A percentile compares a stretch with the other conserved stretches of the same genome.
phyloP scores from a whole-genome alignment of 2,888 invertebrate species.

The Ligdia adustata region DNA sequence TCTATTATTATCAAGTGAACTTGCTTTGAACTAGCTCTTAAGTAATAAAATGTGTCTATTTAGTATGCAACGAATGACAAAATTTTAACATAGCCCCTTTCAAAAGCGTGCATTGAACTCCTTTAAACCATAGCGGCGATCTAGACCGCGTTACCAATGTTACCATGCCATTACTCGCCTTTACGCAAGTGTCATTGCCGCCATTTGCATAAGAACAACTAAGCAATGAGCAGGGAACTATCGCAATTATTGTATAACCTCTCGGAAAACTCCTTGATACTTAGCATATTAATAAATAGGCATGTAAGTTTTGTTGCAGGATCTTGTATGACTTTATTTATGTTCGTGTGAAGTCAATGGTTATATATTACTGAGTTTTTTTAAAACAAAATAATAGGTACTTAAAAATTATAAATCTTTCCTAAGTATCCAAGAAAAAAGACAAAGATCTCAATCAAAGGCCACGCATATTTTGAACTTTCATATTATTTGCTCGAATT shows the following conservation, averaged over 20 bases:
- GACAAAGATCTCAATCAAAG: no score
- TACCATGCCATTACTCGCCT: slow-evolving; percentile 35
- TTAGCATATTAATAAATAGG: slow-evolving; percentile 9
- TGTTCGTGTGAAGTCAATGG: no score
- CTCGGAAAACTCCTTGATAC: slow-evolving; percentile 51
- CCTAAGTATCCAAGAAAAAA: no score
- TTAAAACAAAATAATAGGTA: no score
- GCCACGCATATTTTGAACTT: no score
- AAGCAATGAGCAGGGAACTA: slow-evolving; percentile 44
- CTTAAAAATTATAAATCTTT: no score
- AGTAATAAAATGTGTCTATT: not conserved
- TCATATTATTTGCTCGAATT: no score
- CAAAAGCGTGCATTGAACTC: slow-evolving; percentile 54
- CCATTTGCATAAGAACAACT: slow-evolving; percentile 66
- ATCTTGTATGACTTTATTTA: no score
- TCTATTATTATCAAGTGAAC: no score
- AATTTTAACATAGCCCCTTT: slow-evolving; percentile 6
- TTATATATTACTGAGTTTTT: no score
- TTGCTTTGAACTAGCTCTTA: no score
- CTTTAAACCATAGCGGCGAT: slow-evolving; percentile 29
- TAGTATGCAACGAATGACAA: slow-evolving; percentile 9
- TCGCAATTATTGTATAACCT: slow-evolving; percentile 67
- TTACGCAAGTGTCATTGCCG: slow-evolving; percentile 71
- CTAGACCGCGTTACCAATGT: slow-evolving; percentile 29
- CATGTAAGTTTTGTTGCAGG: not conserved